Evolutionary conservation across 2,888 invertebrate species (phyloP).

Genomic region (Orchesella flavescens): DNA sequence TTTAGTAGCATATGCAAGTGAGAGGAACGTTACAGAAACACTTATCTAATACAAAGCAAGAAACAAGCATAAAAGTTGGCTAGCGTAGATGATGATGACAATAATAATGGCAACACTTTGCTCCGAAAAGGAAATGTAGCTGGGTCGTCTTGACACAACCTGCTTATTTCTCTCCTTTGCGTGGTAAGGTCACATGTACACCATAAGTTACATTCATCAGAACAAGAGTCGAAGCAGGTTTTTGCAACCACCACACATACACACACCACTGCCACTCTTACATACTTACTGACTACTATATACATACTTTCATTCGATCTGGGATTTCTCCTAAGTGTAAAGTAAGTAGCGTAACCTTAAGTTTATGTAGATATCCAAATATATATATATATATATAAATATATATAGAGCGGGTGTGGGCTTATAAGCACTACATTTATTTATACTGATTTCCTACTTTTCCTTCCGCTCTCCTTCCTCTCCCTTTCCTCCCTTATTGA

Average conservation of each 20-base stretch:
- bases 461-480: conserved; percentile 33
- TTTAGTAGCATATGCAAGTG: background rate
- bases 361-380: no score
- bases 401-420: no score
- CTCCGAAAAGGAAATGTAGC: background rate
- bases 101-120: conserved; percentile 11
- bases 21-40: background rate
- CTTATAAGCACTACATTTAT: conserved; percentile 22
- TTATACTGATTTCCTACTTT: conserved; percentile 34
- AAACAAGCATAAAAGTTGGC: background rate
- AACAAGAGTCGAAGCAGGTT: background rate
- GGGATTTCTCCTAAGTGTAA: no score
- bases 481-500: conserved; percentile 9
- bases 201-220: background rate
- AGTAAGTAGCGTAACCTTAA: no score
- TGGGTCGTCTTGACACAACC: background rate
- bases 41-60: background rate
- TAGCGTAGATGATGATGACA: conserved; percentile 3
- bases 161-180: conserved; percentile 1
- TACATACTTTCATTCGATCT: no score
- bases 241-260: background rate
- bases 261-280: no score
- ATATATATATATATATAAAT: no score
- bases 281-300: no score
- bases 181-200: background rate